Base-by-base conservation (phyloP, 1,140 invertebrate genomes). In the Rhopalosiphum padi region DNA sequence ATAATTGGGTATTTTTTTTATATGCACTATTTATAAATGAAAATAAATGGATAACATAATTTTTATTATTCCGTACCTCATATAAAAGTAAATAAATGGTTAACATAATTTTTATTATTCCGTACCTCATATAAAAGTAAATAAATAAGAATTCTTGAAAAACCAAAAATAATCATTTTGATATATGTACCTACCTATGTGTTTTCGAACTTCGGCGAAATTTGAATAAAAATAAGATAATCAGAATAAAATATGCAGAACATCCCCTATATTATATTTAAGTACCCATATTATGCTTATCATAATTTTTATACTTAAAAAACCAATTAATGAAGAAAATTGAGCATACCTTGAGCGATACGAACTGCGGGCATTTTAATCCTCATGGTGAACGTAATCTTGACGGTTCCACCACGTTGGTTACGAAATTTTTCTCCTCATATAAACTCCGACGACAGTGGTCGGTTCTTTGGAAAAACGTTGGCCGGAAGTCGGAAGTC, bases 281-380 rank as follows among this genome's bases (percentile, higher is more conserved):
- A 6, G 30, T n/a, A 77, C 30, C n/a, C n/a, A n/a, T 77, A 35
- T 68, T 68, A n/a, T 30, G 60, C 15, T 5, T n/a, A 77, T 77
- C 30, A n/a, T 77, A n/a, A n/a, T 68, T 1, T n/a, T 35, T 6
- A 77, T 6, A 77, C 11, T 77, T 77, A 77, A 77, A 68, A 60
- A 77, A 21, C n/a, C 11, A n/a, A 35, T n/a, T 77, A n/a, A 77
- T 18, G 15, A 6, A 77, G 9, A 48, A 22, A 87, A 46, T 25
- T 18, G 48, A 41, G 94, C 96, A 97, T 96, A 98, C 98, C 98
- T 98, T 98, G 97, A 96, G 97, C 97, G 96, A 98, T 98, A 96
- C 98, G 97, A 96, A 98, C 97, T 95, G 98, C 98, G 96, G 98
- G 98, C 98, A 98, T 98, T 97, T 98, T 98, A 96, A 98, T 98